Percentiles rank a stretch among this genome's conserved stretches.
phyloP scores from a whole-genome alignment of 2,797 vertebrate genomes.

The Hippocampus kuda region DNA sequence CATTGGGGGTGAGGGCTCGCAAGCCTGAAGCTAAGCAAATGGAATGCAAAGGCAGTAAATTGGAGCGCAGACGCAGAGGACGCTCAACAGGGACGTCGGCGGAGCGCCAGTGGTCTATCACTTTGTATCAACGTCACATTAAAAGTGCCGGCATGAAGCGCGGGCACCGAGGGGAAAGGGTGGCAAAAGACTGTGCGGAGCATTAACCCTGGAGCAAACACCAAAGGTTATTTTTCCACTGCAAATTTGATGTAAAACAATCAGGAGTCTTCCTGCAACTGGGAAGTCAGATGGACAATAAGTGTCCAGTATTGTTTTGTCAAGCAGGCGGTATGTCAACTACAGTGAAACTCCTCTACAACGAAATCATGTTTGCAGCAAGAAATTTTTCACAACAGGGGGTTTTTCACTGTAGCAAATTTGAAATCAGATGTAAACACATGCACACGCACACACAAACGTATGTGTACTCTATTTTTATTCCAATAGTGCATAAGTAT shows the following conservation, averaged over 20 bases:
- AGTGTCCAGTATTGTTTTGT: constrained; percentile 4
- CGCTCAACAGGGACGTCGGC: constrained; percentile 40
- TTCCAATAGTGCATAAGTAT: too few relatives aligned
- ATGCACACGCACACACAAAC: too few relatives aligned
- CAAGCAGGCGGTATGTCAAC: not conserved
- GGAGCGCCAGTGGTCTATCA: constrained; percentile 58
- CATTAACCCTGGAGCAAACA: constrained; percentile 37
- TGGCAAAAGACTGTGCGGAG: constrained; percentile 23
- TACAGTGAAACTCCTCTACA: not conserved
- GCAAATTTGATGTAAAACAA: constrained; percentile 23
- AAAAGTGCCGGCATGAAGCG: constrained; percentile 40
- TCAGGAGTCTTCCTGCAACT: constrained; percentile 9
- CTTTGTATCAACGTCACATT: constrained; percentile 63
- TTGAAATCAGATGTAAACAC: too few relatives aligned
- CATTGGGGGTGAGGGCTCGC: constrained; percentile 9
- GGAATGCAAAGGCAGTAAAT: constrained; percentile 48
- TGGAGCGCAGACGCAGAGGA: constrained; percentile 39
- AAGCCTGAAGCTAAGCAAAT: constrained; percentile 51
- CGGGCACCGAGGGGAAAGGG: constrained; percentile 38
- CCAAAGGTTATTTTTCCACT: constrained; percentile 15
- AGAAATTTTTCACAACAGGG: too few relatives aligned
- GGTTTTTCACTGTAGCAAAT: too few relatives aligned
- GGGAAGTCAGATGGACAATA: constrained; percentile 7
- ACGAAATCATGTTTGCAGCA: too few relatives aligned
- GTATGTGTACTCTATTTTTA: too few relatives aligned